A percentile compares a stretch with the other conserved stretches of the same genome.
phyloP scores from a whole-genome alignment of 2,888 invertebrate genomes.

The Achlya flavicornis region DNA sequence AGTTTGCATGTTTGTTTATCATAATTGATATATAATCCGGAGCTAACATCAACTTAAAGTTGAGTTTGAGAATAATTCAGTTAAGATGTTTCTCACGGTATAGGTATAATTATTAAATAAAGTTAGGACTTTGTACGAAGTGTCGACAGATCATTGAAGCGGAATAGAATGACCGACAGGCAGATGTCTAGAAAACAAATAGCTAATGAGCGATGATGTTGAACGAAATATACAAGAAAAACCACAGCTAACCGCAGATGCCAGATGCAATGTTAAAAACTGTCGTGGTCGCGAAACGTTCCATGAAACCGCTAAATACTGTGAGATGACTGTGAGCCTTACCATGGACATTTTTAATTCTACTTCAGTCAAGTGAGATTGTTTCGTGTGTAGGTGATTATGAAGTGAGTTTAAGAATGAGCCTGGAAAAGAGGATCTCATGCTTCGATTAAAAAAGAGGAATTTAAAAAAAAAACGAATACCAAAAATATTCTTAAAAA shows the following conservation, averaged over 20 bases:
- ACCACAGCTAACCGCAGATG: slow-evolving; percentile 13
- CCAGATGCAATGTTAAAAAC: slow-evolving; percentile 43
- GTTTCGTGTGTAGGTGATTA: neutral
- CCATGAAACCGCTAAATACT: slow-evolving; percentile 23
- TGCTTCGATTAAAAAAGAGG: too few relatives aligned
- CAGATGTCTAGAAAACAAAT: slow-evolving; percentile 54
- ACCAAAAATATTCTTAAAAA: too few relatives aligned
- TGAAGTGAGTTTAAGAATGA: neutral
- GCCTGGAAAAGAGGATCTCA: too few relatives aligned
- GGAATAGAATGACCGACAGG: slow-evolving; percentile 41
- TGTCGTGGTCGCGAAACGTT: slow-evolving; percentile 27
- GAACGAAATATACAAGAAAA: slow-evolving; percentile 13
- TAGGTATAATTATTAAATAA: too few relatives aligned
- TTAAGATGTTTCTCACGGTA: too few relatives aligned
- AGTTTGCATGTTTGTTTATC: too few relatives aligned
- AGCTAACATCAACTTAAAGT: too few relatives aligned
- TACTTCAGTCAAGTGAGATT: neutral
- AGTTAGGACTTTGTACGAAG: neutral
- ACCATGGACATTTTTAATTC: neutral
- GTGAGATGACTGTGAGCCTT: neutral
- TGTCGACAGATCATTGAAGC: slow-evolving; percentile 52
- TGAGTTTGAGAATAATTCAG: too few relatives aligned
- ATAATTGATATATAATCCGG: too few relatives aligned
- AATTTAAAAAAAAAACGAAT: too few relatives aligned
- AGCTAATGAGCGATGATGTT: slow-evolving; percentile 50